These are phyloP conservation scores for Heliconius sara DNA, from an alignment of 2,888 invertebrate species.

Conservation along the genomic window DNA sequence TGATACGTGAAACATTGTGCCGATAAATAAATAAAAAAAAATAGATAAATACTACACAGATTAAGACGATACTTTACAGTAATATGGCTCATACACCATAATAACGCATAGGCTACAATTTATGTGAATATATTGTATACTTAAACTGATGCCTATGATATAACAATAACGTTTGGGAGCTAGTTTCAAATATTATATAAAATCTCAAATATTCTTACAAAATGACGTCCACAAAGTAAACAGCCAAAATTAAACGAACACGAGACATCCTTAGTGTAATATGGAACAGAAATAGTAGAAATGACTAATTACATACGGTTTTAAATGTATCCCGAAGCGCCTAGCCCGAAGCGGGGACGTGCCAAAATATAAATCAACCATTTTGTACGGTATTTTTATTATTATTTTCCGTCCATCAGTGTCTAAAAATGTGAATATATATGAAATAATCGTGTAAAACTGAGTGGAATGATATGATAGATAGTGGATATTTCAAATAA, in stretches of 20 bases:
- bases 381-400: conserved; percentile 17
- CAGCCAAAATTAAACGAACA: not conserved
- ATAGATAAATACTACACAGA: too few relatives aligned
- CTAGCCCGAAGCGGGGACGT: conserved; percentile 6
- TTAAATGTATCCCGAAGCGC: conserved; percentile 13
- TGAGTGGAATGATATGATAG: not conserved
- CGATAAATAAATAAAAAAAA: too few relatives aligned
- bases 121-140: too few relatives aligned
- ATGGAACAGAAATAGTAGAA: not conserved
- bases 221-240: conserved; percentile 10
- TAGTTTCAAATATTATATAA: not conserved
- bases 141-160: too few relatives aligned
- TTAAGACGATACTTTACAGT: too few relatives aligned
- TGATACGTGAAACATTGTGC: too few relatives aligned
- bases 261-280: conserved; percentile 12
- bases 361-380: conserved; percentile 28
- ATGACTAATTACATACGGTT: conserved; percentile 24
- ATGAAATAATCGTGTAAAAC: not conserved
- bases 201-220: not conserved
- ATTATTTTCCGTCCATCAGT: conserved; percentile 11
- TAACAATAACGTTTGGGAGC: too few relatives aligned
- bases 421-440: conserved; percentile 8
- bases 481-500: not conserved
- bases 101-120: too few relatives aligned
- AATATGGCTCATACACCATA: too few relatives aligned